Evolutionary conservation across 2,113 vertebrate genomes (phyloP), one percentile per base, ranked within the genome.

Genomic region (Cheilinus undulatus): DNA sequence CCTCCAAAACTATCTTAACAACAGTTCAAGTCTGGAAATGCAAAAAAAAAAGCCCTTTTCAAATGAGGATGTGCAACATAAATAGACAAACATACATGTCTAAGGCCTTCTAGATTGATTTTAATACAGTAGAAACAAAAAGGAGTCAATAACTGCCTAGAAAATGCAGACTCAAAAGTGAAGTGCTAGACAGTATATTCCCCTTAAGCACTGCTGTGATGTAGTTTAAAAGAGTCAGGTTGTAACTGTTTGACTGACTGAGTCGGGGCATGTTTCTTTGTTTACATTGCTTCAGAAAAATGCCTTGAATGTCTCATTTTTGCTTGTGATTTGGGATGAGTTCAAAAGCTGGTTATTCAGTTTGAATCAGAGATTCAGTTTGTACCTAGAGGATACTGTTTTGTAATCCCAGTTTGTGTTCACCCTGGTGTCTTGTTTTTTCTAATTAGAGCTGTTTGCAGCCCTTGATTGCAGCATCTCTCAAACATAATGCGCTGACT

Each of bases 381-480:
- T 19, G 6, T 5, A n/a, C 19, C 42, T 45, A 19, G 42, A 19
- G 19, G 42, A 45, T 45, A 45, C 10, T n/a, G 3, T 67, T 58
- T 51, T 38, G 14, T 26, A 1, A 46, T 58, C 62, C 14, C 38
- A 7, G 13, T 19, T 34, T 17, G 34, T 50, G 10, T 67, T n/a
- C 7, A 32, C 38, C 10, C 51, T 11, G 20, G 30, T 27, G 30
- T 46, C 27, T 26, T 14, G 20, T 12, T 11, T 34, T 48, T 52
- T 43, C 9, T 38, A 38, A 52, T 6, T 12, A 19, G 58, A 20
- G 32, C 49, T 11, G 30, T 62, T 76, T 74, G 50, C 49, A 34
- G 49, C 58, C 27, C 22, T 20, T 23, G 15, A 70, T 57, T 27
- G 19, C 46, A 32, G 14, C 15, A 28, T 54, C 26, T 61, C 27